These are phyloP conservation scores for Ephydatia muelleri DNA, from an alignment of 37 sponge, comb jelly and placozoan species.

Conservation along the genomic window DNA sequence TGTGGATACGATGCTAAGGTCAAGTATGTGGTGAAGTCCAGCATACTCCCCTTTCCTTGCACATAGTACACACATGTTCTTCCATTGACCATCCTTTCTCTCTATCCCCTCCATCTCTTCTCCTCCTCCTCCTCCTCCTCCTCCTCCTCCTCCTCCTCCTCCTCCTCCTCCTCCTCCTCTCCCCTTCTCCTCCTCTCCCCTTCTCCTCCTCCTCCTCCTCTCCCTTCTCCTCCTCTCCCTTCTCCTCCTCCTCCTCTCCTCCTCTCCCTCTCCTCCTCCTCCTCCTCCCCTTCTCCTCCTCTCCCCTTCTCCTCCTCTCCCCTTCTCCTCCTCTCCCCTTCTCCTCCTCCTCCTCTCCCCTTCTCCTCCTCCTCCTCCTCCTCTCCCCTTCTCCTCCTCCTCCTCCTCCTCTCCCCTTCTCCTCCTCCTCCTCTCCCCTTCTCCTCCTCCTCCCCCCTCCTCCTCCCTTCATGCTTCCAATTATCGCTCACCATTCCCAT, in stretches of 20 bases:
- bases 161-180: neutral
- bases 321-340: too few species aligned
- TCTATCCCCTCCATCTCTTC: neutral
- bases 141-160: too few species aligned
- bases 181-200: neutral
- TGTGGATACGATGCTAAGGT: conserved; percentile 72
- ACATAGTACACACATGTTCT: too few species aligned
- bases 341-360: too few species aligned
- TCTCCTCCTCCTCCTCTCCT: neutral
- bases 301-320: neutral
- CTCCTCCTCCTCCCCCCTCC: neutral
- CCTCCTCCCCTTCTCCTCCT: conserved; percentile 3
- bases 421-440: too few species aligned
- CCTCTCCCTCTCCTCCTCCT: conserved; percentile 13
- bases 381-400: too few species aligned
- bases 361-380: too few species aligned
- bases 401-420: too few species aligned
- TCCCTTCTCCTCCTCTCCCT: conserved; percentile 3
- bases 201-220: neutral
- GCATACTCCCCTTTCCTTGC: too few species aligned
- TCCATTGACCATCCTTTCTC: neutral
- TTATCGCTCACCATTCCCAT: neutral
- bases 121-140: neutral
- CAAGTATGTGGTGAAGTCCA: conserved; percentile 25
- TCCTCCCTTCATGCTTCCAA: neutral